Conservation (phyloP, 1,140 invertebrate genomes). For the Drosophila nigrodunni region DNA sequence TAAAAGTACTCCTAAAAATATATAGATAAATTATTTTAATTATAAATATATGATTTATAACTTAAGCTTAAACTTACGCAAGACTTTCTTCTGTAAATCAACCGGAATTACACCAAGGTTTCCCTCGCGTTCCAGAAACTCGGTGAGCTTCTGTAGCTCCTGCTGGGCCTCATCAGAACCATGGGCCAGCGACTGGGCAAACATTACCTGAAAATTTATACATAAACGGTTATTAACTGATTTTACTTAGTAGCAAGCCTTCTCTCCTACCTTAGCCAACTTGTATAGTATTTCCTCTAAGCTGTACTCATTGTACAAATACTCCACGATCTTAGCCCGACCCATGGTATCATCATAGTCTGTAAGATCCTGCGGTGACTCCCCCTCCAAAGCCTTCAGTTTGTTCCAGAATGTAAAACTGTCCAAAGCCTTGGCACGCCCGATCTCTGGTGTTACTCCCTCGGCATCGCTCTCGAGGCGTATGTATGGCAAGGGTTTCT, state of each 20-base stretch:
- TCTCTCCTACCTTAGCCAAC: slow-evolving; percentile 87
- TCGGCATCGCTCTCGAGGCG: slow-evolving; percentile 47
- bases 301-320: slow-evolving; percentile 89
- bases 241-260: background rate
- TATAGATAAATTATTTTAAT: background rate
- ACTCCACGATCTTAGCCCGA: slow-evolving; percentile 87
- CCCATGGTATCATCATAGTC: slow-evolving; percentile 85
- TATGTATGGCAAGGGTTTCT: slow-evolving; percentile 66
- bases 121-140: slow-evolving; percentile 89
- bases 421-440: slow-evolving; percentile 57
- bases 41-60: background rate
- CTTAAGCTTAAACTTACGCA: slow-evolving; percentile 85
- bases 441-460: slow-evolving; percentile 16
- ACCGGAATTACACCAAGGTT: slow-evolving; percentile 89
- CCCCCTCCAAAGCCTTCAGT: slow-evolving; percentile 65
- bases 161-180: slow-evolving; percentile 88
- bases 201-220: slow-evolving; percentile 86
- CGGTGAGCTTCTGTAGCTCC: slow-evolving; percentile 89
- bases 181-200: slow-evolving; percentile 88
- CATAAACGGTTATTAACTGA: background rate
- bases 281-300: slow-evolving; percentile 91
- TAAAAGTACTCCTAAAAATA: slow-evolving; percentile 87
- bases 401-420: slow-evolving; percentile 76
- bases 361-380: slow-evolving; percentile 65
- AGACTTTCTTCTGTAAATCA: slow-evolving; percentile 89